phyloP scores from a whole-genome alignment of 64 coral and sea anemone genomes.

The Anthopleura sola region DNA sequence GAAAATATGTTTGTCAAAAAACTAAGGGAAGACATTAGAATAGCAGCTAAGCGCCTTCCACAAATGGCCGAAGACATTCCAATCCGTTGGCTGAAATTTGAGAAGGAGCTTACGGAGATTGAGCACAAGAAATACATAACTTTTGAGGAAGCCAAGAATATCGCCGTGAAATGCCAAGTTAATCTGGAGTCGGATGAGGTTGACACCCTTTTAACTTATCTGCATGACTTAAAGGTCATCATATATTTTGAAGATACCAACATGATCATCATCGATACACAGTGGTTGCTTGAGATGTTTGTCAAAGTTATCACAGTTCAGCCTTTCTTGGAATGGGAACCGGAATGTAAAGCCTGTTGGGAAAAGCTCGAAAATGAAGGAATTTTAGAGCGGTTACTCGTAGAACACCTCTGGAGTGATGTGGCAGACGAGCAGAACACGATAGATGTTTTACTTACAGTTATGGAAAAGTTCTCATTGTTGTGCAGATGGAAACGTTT shows the following conservation, averaged over 20 bases:
- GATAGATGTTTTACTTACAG: not conserved
- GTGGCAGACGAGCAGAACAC: not conserved
- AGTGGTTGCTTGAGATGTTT: slow-evolving; percentile 28
- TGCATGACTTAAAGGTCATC: slow-evolving; percentile 19
- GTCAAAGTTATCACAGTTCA: slow-evolving; percentile 6
- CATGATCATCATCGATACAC: slow-evolving; percentile 2
- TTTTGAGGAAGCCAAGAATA: not conserved
- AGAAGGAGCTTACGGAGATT: not conserved
- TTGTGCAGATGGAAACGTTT: not conserved
- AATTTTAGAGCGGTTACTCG: not conserved
- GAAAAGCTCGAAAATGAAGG: slow-evolving; percentile 10
- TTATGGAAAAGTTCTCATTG: slow-evolving; percentile 5
- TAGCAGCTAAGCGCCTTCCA: not conserved
- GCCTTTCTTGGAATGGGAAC: not conserved
- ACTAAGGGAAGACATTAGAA: not conserved
- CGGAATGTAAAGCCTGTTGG: not conserved
- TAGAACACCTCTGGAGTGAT: not conserved
- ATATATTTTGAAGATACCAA: slow-evolving; percentile 15
- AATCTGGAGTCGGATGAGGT: not conserved
- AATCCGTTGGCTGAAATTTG: slow-evolving; percentile 20
- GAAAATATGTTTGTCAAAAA: not conserved
- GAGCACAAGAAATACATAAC: slow-evolving; percentile 7
- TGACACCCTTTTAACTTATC: not conserved
- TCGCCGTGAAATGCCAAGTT: not conserved
- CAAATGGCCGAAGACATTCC: not conserved